Conservation (phyloP, 2,888 invertebrate genomes). For the Enchytraeus crypticus region DNA sequence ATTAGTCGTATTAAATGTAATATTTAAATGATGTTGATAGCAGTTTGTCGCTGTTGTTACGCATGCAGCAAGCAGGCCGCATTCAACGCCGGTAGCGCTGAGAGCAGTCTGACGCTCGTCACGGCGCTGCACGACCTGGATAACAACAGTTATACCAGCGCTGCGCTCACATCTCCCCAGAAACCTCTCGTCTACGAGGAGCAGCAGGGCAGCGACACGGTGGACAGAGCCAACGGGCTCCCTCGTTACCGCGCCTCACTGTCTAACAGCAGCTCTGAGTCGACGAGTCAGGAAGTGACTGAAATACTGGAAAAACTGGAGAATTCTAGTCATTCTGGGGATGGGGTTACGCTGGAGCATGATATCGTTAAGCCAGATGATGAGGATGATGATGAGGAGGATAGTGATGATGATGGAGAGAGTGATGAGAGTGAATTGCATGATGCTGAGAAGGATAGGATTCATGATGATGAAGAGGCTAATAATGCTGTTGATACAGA, state of each 20-base stretch:
- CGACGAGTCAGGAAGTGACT: slow-evolving; percentile 73
- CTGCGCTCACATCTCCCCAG: not conserved
- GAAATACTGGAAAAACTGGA: slow-evolving; percentile 59
- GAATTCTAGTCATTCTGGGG: slow-evolving; percentile 23
- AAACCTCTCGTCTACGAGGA: not conserved
- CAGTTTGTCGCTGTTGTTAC: too few species aligned
- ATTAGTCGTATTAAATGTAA: too few species aligned
- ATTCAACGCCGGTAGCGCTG: too few species aligned
- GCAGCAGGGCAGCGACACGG: not conserved
- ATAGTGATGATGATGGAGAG: slow-evolving; percentile 22
- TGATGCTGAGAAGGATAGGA: slow-evolving; percentile 21
- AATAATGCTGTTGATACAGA: slow-evolving; percentile 15
- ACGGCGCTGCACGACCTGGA: not conserved
- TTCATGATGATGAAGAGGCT: slow-evolving; percentile 20
- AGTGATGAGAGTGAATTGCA: slow-evolving; percentile 20
- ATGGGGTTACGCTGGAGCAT: slow-evolving; percentile 15
- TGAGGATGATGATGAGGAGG: slow-evolving; percentile 25
- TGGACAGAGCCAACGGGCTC: not conserved
- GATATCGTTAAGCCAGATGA: slow-evolving; percentile 19
- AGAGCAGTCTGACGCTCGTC: not conserved
- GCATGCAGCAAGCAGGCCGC: too few species aligned
- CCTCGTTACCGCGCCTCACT: not conserved
- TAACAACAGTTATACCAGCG: too few species aligned
- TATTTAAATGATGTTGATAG: too few species aligned
- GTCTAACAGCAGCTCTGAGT: slow-evolving; percentile 61